Base-by-base conservation (phyloP, 1,140 invertebrate species). In the Orussus abietinus region DNA sequence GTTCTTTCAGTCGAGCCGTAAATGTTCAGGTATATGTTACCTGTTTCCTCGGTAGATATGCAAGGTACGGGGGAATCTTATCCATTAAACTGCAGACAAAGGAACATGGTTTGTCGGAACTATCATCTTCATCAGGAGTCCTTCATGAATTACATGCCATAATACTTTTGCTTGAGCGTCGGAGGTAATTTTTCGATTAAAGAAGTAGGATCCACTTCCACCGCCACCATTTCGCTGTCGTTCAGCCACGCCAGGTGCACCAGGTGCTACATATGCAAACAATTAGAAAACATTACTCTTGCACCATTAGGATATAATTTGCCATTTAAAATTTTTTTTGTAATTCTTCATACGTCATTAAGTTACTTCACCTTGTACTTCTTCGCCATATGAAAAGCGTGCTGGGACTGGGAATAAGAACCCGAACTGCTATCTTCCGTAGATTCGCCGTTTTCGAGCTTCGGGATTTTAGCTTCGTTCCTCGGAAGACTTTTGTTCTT, bases 191-290 rank as follows among this genome's bases (percentile, higher is more conserved):
- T 72, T 45, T 81, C 77, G 4, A 74, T 55, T 4, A 87, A 59
- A 12, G 75, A 68, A 11, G 76, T 60, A 5, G 82, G 83, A 58
- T 80, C 81, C 4, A 84, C 76, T 66, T 85, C 82, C 14, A 87
- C 78, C 10, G 77, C 78, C 2, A 87, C 75, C 46, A 87, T 52
- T 72, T 85, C 82, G 42, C 77, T 66, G 21, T 74, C 51, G 28
- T 64, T 74, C 12, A 86, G 45, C 58, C 75, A 77, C 17, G 66
- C 75, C 7, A 85, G 59, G 53, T 81, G 75, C 7, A 83, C 72
- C 32, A 87, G 64, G 64, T 84, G 81, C 83, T 88, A 59, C 12
- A 79, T 76, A 51, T 55, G 57, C 55, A 55, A 41, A 49, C 36
- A 45, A 37, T 32, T n/a, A 18, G 10, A 45, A 48, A 43, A 36